Evolutionary conservation across 2,797 vertebrate genomes (phyloP).

Genomic region (Sebastes kiyomatsui): DNA sequence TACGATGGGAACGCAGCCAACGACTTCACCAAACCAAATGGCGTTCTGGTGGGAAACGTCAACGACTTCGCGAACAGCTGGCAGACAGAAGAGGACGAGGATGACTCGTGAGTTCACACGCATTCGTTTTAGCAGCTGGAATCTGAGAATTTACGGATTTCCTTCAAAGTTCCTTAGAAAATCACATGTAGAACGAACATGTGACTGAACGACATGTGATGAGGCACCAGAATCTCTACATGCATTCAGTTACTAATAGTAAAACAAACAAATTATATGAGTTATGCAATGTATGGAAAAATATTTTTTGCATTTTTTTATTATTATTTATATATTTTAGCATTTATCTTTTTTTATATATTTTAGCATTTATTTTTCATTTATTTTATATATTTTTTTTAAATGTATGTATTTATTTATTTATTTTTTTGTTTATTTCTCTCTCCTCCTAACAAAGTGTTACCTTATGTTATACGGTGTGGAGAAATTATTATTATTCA

Average conservation of each 20-base stretch:
- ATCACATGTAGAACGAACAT: background rate
- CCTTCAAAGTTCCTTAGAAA: background rate
- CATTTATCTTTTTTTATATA: too few species aligned
- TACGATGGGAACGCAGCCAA: slow-evolving; percentile 79
- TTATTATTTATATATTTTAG: too few species aligned
- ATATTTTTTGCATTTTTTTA: background rate
- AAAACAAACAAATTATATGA: background rate
- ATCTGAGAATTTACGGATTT: background rate
- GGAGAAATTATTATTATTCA: background rate
- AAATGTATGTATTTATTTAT: too few species aligned
- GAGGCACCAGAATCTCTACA: background rate
- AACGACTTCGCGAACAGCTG: slow-evolving; percentile 85
- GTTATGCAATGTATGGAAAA: background rate
- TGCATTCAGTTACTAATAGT: background rate
- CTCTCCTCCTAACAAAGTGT: too few species aligned
- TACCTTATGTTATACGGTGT: too few species aligned
- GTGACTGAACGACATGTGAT: background rate
- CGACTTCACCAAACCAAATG: slow-evolving; percentile 82
- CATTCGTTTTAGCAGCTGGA: background rate
- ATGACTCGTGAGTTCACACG: slow-evolving; percentile 73
- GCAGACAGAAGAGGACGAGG: slow-evolving; percentile 80
- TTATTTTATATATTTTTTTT: too few species aligned
- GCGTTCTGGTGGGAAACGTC: slow-evolving; percentile 47
- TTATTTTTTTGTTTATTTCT: too few species aligned
- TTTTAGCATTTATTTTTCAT: too few species aligned